These are phyloP conservation scores for Parazoanthus darwini DNA, from an alignment of 92 coral and sea anemone genomes.

Conservation along the genomic window DNA sequence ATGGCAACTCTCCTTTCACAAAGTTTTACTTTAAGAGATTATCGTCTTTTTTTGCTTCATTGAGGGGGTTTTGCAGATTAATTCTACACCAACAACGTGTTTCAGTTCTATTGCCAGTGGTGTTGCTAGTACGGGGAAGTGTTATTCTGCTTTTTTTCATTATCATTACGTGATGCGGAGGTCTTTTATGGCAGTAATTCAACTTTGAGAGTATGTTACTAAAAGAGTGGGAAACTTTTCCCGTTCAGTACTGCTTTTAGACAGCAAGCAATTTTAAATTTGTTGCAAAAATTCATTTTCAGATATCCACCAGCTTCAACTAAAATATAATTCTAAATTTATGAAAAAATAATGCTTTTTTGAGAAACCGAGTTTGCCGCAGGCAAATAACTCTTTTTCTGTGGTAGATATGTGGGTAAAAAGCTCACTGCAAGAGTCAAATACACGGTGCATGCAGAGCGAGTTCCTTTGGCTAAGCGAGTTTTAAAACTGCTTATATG, in stretches of 20 bases:
- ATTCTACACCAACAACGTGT: constrained; percentile 11
- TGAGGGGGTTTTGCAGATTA: background rate
- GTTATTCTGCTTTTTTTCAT: background rate
- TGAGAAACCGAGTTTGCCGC: background rate
- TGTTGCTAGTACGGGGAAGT: background rate
- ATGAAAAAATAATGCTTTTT: background rate
- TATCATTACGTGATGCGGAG: background rate
- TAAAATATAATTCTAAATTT: background rate
- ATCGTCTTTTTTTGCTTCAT: background rate
- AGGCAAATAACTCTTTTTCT: background rate
- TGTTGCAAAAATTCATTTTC: background rate
- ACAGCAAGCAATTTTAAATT: background rate
- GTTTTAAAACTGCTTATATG: background rate
- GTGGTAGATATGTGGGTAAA: background rate
- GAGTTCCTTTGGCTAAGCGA: background rate
- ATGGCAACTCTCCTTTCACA: background rate
- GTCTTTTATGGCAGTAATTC: background rate
- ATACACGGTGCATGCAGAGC: background rate
- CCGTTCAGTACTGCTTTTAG: background rate
- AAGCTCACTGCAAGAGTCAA: background rate
- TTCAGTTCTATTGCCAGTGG: constrained; percentile 1
- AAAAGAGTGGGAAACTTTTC: background rate
- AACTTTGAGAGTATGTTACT: background rate
- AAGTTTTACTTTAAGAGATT: background rate
- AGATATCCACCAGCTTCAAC: background rate